Percentiles rank a stretch among this genome's conserved stretches.
Conservation (phyloP, 2,113 vertebrate species). For the Irena cyanogastra region DNA sequence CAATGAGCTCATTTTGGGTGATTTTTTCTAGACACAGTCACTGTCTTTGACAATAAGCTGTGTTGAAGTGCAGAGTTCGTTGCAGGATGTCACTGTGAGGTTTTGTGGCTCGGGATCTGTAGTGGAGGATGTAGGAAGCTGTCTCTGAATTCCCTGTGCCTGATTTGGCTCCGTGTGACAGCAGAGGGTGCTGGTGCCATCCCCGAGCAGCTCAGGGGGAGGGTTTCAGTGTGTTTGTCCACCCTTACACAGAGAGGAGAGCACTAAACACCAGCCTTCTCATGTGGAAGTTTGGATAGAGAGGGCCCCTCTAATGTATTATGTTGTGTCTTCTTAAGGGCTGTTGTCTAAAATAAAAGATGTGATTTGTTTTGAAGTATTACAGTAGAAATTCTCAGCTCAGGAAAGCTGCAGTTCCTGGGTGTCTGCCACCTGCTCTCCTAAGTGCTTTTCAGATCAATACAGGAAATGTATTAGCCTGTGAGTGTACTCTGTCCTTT, state of each 20-base stretch:
- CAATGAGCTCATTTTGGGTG: not conserved
- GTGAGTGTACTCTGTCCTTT: not conserved
- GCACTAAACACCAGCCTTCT: not conserved
- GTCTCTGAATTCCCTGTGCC: not conserved
- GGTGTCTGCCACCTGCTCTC: not conserved
- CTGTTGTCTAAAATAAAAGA: not conserved
- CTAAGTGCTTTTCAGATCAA: conserved; percentile 38
- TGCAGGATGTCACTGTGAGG: not conserved
- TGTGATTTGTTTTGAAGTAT: not conserved
- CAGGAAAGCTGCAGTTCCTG: not conserved
- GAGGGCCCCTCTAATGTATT: not conserved
- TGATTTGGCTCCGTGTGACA: not conserved
- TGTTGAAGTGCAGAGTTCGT: not conserved
- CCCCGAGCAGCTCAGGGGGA: not conserved
- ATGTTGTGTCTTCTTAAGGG: not conserved
- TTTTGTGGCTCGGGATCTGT: not conserved
- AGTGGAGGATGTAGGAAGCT: not conserved
- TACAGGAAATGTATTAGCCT: not conserved
- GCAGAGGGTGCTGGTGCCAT: conserved; percentile 52
- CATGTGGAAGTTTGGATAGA: not conserved
- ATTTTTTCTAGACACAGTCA: not conserved
- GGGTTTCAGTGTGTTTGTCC: accelerated
- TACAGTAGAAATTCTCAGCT: not conserved
- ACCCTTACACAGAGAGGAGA: not conserved
- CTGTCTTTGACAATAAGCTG: not conserved